Evolutionary conservation across 2,888 invertebrate genomes (phyloP).

Genomic region (Euproctis similis): DNA sequence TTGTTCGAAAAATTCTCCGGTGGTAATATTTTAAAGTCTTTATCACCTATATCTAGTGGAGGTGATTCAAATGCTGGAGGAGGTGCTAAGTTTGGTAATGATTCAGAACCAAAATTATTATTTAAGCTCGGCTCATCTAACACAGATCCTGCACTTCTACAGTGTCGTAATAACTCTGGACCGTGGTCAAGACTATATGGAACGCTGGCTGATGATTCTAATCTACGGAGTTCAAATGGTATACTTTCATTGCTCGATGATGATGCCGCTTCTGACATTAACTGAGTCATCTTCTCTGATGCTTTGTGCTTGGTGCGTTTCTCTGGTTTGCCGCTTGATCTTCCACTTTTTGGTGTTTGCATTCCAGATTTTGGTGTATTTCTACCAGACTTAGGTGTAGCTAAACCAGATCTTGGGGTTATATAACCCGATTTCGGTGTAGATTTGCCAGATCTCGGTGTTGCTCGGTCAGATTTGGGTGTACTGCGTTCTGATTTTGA

Average conservation of each 20-base stretch:
- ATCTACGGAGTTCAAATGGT: constrained; percentile 62
- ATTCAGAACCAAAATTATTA: constrained; percentile 78
- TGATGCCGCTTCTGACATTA: constrained; percentile 75
- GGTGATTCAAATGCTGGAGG: constrained; percentile 77
- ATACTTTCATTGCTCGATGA: constrained; percentile 77
- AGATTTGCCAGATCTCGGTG: constrained; percentile 57
- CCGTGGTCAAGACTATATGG: constrained; percentile 78
- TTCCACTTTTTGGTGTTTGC: constrained; percentile 76
- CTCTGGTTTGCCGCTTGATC: constrained; percentile 68
- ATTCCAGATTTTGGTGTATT: constrained; percentile 62
- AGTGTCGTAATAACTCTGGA: constrained; percentile 68
- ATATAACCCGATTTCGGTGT: constrained; percentile 63
- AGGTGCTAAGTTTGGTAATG: constrained; percentile 82
- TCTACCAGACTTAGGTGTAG: constrained; percentile 63
- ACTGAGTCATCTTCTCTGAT: constrained; percentile 70
- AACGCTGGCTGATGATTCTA: constrained; percentile 78
- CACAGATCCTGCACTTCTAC: constrained; percentile 74
- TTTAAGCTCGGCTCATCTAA: constrained; percentile 73
- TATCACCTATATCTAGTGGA: constrained; percentile 65
- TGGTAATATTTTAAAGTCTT: constrained; percentile 69
- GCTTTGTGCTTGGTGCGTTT: constrained; percentile 65
- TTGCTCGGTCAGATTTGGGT: constrained; percentile 63
- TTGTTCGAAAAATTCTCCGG: constrained; percentile 68
- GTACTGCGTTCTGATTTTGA: constrained; percentile 68
- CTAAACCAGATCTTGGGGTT: constrained; percentile 62